A percentile compares a stretch with the other conserved stretches of the same genome.
These are phyloP conservation scores for Cryptocheilus praepositus DNA, from an alignment of 2,888 invertebrate species.

Conservation along the genomic window DNA sequence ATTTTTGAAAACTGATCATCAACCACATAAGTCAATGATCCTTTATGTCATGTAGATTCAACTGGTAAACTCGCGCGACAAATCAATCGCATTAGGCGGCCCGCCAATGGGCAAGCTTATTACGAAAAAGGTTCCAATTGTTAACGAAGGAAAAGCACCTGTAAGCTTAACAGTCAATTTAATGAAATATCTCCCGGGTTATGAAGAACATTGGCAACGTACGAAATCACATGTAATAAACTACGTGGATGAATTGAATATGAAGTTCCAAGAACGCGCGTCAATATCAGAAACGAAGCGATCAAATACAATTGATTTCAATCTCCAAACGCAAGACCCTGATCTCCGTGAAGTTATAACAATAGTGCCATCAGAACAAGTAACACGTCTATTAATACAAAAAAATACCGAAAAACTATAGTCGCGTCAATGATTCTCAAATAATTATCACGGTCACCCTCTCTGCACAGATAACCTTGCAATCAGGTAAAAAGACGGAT, in stretches of 20 bases:
- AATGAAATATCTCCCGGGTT: conserved; percentile 63
- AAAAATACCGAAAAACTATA: too few species aligned
- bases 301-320: conserved; percentile 25
- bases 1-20: not conserved
- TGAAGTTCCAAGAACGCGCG: not conserved
- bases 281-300: conserved; percentile 37
- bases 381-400: too few species aligned
- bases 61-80: conserved; percentile 70
- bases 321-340: conserved; percentile 11
- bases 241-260: not conserved
- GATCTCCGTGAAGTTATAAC: conserved; percentile 53
- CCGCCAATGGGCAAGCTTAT: conserved; percentile 75
- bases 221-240: not conserved
- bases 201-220: conserved; percentile 12
- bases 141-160: conserved; percentile 78
- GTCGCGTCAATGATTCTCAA: too few species aligned
- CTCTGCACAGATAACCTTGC: conserved; percentile 54
- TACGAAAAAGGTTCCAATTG: conserved; percentile 77
- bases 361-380: conserved; percentile 60
- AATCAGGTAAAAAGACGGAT: conserved; percentile 66
- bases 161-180: conserved; percentile 78
- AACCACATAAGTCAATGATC: not conserved
- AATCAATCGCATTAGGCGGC: conserved; percentile 72
- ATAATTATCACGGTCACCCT: too few species aligned
- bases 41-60: conserved; percentile 35